Evolutionary conservation across 2,797 vertebrate species (phyloP).

Genomic region (Enteromius mattozi): DNA sequence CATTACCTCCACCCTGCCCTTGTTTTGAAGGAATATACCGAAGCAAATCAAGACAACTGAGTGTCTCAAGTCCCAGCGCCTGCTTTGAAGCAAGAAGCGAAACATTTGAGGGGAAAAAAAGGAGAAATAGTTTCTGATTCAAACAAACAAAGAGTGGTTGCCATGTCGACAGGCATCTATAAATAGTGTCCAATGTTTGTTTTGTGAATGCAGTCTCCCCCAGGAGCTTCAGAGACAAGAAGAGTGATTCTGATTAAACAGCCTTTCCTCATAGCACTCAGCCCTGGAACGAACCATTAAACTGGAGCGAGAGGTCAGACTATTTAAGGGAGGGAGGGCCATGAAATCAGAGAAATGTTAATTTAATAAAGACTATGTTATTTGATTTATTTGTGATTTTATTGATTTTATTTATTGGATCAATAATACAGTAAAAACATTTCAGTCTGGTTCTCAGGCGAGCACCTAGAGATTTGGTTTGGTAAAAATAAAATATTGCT

Average conservation of each 20-base stretch:
- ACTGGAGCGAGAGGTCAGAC: slow-evolving; percentile 4
- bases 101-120: slow-evolving; percentile 54
- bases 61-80: slow-evolving; percentile 3
- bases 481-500: no score
- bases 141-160: slow-evolving; percentile 66
- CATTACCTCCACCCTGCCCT: slow-evolving; percentile 2
- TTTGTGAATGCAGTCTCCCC: slow-evolving; percentile 62
- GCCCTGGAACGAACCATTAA: slow-evolving; percentile 40
- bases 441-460: not conserved
- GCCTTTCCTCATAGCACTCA: slow-evolving; percentile 36
- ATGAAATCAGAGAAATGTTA: not conserved
- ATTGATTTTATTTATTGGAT: not conserved
- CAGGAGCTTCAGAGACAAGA: slow-evolving; percentile 54
- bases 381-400: not conserved
- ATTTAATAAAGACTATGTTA: not conserved
- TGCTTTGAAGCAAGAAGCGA: slow-evolving; percentile 57
- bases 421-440: not conserved
- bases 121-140: slow-evolving; percentile 65
- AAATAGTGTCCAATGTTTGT: slow-evolving; percentile 66
- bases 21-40: slow-evolving; percentile 24
- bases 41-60: slow-evolving; percentile 6
- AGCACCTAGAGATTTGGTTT: not conserved
- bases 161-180: slow-evolving; percentile 66
- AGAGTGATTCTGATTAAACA: slow-evolving; percentile 51
- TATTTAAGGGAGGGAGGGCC: not conserved